A percentile compares a stretch with the other conserved stretches of the same genome.
phyloP scores from a whole-genome alignment of 2,113 vertebrate species.

The Tupaia tana region DNA sequence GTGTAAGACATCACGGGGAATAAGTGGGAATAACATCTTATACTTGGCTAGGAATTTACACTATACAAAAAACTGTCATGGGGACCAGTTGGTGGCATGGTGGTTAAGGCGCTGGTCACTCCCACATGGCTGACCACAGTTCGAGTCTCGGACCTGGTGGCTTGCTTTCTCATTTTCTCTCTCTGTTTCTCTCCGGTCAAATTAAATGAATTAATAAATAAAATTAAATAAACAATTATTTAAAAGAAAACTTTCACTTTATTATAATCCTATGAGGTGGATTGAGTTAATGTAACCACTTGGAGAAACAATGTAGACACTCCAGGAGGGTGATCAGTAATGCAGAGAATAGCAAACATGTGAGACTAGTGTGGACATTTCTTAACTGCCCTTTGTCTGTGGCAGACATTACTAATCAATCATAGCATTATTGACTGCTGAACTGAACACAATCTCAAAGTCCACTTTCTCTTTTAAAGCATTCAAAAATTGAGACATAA shows the following conservation, averaged over 20 bases:
- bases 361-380: not conserved
- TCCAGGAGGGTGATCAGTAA: not conserved
- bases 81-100: no score
- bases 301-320: not conserved
- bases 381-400: not conserved
- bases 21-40: not conserved
- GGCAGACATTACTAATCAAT: conserved; percentile 20
- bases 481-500: not conserved
- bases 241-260: not conserved
- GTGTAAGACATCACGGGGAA: not conserved
- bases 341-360: not conserved
- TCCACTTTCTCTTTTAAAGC: conserved; percentile 22
- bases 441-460: conserved; percentile 27
- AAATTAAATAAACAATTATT: no score
- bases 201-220: no score
- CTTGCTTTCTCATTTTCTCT: no score
- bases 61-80: not conserved
- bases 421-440: not conserved
- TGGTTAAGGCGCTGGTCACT: no score
- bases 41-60: not conserved
- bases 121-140: no score
- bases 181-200: no score
- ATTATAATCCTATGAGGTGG: conserved; percentile 15
- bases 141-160: no score
- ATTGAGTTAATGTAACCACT: conserved; percentile 11